Evolutionary conservation across 2,113 vertebrate species (phyloP).

Genomic region (Oxygymnocypris stewartii): DNA sequence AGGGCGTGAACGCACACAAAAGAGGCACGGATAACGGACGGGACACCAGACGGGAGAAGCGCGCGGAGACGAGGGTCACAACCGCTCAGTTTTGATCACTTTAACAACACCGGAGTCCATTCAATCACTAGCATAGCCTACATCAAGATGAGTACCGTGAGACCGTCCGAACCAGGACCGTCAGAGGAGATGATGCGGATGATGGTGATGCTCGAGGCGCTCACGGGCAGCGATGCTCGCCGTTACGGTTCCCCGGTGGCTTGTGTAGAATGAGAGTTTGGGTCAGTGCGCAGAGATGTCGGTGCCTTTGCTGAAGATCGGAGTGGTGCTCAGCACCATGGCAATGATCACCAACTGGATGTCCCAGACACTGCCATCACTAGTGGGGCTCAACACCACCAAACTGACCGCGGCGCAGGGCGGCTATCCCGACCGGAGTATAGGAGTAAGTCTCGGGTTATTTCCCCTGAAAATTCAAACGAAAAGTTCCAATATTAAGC

Average conservation of each 20-base stretch:
- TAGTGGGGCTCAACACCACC: conserved; percentile 95
- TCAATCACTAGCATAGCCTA: not conserved
- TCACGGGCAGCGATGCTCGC: conserved; percentile 72
- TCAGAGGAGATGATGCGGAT: conserved; percentile 50
- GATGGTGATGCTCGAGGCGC: conserved; percentile 64
- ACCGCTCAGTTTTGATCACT: not conserved
- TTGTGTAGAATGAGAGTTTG: conserved; percentile 82
- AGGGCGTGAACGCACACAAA: conserved; percentile 71
- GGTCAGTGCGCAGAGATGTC: conserved; percentile 83
- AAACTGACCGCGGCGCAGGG: conserved; percentile 87
- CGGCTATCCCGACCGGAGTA: conserved; percentile 89
- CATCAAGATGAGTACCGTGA: conserved; percentile 71
- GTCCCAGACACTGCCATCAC: conserved; percentile 96
- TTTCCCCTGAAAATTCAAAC: not conserved
- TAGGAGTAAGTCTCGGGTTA: conserved; percentile 84
- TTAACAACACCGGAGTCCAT: not conserved
- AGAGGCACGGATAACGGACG: conserved; percentile 64
- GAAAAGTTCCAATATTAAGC: not conserved
- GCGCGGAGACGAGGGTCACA: conserved; percentile 24
- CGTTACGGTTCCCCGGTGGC: conserved; percentile 72
- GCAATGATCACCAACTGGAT: conserved; percentile 99
- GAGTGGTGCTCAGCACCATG: conserved; percentile 98
- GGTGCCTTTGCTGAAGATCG: conserved; percentile 95
- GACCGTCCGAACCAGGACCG: conserved; percentile 65
- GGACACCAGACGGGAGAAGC: conserved; percentile 64